phyloP scores from a whole-genome alignment of 1,140 invertebrate genomes.

The Periplaneta americana region DNA sequence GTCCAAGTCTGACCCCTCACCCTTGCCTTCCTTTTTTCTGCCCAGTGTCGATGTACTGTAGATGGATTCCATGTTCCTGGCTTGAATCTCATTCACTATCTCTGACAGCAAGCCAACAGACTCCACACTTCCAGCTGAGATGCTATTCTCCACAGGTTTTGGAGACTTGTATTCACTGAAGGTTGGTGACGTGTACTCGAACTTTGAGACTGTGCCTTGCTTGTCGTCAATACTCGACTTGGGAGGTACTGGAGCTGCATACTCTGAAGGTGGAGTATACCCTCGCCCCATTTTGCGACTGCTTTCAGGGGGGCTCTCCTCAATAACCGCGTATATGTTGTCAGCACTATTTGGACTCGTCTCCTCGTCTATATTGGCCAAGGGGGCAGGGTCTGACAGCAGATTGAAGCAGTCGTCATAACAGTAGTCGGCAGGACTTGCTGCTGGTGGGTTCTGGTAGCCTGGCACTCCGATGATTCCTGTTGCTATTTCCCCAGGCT shows the following conservation, averaged over 20 bases:
- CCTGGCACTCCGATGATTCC: slow-evolving; percentile 40
- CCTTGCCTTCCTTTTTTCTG: slow-evolving; percentile 51
- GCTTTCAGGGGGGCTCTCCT: slow-evolving; percentile 50
- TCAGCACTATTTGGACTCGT: slow-evolving; percentile 47
- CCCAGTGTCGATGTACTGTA: slow-evolving; percentile 68
- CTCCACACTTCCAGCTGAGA: slow-evolving; percentile 43
- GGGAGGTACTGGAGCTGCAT: not conserved
- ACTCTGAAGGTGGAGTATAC: not conserved
- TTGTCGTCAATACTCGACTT: not conserved
- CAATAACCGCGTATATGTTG: slow-evolving; percentile 82
- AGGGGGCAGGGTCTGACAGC: slow-evolving; percentile 41
- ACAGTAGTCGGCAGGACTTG: slow-evolving; percentile 41
- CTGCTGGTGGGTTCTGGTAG: slow-evolving; percentile 42
- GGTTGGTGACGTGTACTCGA: slow-evolving; percentile 49
- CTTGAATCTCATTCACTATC: slow-evolving; percentile 81
- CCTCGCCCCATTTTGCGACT: not conserved
- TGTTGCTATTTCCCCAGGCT: not conserved
- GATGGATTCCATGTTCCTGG: slow-evolving; percentile 77
- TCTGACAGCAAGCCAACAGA: slow-evolving; percentile 70
- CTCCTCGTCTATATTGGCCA: slow-evolving; percentile 58
- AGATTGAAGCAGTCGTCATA: slow-evolving; percentile 74
- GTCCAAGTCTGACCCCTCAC: slow-evolving; percentile 27
- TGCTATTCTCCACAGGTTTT: slow-evolving; percentile 19
- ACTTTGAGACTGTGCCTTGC: slow-evolving; percentile 4
- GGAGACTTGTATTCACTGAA: slow-evolving; percentile 35